Percentiles rank a stretch among this genome's conserved stretches.
These are phyloP conservation scores for Butastur rufipennis DNA, from an alignment of 2,113 vertebrate genomes.

Conservation along the genomic window DNA sequence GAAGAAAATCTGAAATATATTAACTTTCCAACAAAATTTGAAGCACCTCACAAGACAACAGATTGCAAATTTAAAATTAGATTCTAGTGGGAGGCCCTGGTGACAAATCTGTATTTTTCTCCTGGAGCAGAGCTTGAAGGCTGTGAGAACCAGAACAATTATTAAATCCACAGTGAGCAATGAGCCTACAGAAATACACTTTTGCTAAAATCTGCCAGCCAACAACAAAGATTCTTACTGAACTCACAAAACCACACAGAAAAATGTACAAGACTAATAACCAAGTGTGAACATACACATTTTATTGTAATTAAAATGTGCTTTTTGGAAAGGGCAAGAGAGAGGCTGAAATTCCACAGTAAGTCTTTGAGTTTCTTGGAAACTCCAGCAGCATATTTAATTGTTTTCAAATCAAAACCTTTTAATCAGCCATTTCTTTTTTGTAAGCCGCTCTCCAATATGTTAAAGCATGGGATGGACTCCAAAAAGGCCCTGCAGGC, in stretches of 20 bases:
- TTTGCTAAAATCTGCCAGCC: constrained; percentile 56
- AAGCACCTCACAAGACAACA: constrained; percentile 79
- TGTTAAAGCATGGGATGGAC: not conserved
- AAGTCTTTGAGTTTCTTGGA: constrained; percentile 30
- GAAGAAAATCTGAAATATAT: constrained; percentile 52
- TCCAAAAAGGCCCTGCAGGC: constrained; percentile 39
- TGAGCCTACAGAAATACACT: constrained; percentile 63
- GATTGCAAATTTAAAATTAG: constrained; percentile 82
- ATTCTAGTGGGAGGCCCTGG: constrained; percentile 76
- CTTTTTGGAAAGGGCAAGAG: constrained; percentile 3
- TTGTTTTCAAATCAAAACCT: constrained; percentile 42
- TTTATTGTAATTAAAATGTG: constrained; percentile 23
- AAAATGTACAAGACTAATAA: constrained; percentile 31
- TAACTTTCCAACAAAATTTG: constrained; percentile 67
- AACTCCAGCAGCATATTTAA: constrained; percentile 26
- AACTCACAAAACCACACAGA: constrained; percentile 4
- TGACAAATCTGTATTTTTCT: constrained; percentile 72
- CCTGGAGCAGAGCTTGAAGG: constrained; percentile 51
- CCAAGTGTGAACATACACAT: not conserved
- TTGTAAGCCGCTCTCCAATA: not conserved
- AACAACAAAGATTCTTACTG: constrained; percentile 38
- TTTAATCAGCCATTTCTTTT: constrained; percentile 1
- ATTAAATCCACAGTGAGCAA: constrained; percentile 57
- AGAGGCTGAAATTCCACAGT: constrained; percentile 12
- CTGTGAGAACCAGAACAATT: constrained; percentile 65